Evolutionary conservation across 2,888 invertebrate genomes (phyloP).

Genomic region (Dione juno): DNA sequence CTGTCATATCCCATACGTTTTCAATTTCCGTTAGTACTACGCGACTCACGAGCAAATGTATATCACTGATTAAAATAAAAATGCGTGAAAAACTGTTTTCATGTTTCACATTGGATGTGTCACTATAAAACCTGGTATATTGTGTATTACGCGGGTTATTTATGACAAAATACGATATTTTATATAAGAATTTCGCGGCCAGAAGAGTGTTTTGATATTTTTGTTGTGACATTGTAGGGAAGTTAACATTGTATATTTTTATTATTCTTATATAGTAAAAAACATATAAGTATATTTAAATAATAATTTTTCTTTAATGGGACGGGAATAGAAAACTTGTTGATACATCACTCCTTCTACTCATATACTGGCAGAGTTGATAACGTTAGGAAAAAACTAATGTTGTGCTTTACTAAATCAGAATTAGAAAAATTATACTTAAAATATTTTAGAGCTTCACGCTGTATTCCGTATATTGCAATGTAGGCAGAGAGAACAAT

Average conservation of each 20-base stretch:
- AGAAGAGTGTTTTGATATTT: not conserved
- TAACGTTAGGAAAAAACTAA: not conserved
- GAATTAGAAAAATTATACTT: not conserved
- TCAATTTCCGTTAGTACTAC: slow-evolving; percentile 68
- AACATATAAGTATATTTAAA: too few relatives aligned
- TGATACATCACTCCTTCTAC: too few relatives aligned
- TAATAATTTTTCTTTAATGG: too few relatives aligned
- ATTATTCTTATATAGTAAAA: too few relatives aligned
- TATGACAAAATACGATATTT: slow-evolving; percentile 1
- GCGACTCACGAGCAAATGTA: slow-evolving; percentile 54
- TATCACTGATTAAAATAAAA: slow-evolving; percentile 57
- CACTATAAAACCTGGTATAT: not conserved
- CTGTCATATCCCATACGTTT: slow-evolving; percentile 60
- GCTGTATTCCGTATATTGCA: too few relatives aligned
- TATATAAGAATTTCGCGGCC: not conserved
- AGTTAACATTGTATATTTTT: too few relatives aligned
- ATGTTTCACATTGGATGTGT: slow-evolving; percentile 9
- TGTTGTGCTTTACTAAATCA: not conserved
- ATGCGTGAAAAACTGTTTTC: slow-evolving; percentile 35
- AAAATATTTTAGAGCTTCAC: not conserved
- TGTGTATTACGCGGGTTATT: slow-evolving; percentile 10
- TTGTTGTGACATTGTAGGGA: not conserved
- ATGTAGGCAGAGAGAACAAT: too few relatives aligned
- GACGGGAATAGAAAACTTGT: too few relatives aligned
- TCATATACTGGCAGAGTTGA: too few relatives aligned